A percentile compares a stretch with the other conserved stretches of the same genome.
Conservation (phyloP, 2,113 vertebrate species). For the Mormyrus iriodes region DNA sequence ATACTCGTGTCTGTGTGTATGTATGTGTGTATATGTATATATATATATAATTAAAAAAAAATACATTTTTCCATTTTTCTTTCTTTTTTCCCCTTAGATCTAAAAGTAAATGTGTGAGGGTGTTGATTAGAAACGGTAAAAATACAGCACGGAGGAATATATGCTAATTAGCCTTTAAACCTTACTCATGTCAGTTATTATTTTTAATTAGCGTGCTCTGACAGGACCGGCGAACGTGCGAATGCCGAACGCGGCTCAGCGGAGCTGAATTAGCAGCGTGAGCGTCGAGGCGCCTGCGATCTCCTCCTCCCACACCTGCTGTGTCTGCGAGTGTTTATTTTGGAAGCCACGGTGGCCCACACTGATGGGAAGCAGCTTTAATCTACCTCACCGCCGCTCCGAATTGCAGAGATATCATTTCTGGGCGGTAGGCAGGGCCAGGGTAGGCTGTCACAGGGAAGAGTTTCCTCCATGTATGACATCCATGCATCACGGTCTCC, state of each 20-base stretch:
- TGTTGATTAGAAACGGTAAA: conserved; percentile 72
- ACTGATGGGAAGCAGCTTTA: background rate
- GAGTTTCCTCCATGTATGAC: no score
- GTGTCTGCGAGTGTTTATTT: background rate
- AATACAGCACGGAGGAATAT: conserved; percentile 68
- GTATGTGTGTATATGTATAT: no score
- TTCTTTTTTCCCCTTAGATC: conserved; percentile 4
- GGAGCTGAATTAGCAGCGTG: conserved; percentile 14
- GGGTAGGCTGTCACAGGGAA: background rate
- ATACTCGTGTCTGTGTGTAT: background rate
- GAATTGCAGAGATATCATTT: background rate
- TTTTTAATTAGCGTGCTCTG: conserved; percentile 74
- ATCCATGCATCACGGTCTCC: background rate
- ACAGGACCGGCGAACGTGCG: conserved; percentile 64
- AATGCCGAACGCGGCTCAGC: conserved; percentile 65
- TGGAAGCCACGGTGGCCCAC: background rate
- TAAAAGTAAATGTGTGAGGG: conserved; percentile 58
- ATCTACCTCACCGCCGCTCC: no score
- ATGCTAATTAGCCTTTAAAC: conserved; percentile 74
- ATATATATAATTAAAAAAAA: no score
- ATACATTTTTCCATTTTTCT: no score
- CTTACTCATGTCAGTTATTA: conserved; percentile 68
- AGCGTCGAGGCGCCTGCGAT: background rate
- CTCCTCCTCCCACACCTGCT: conserved; percentile 19
- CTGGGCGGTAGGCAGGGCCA: background rate